These are phyloP conservation scores for Nyctereutes procyonoides DNA, from an alignment of 2,113 vertebrate genomes.

Conservation along the genomic window DNA sequence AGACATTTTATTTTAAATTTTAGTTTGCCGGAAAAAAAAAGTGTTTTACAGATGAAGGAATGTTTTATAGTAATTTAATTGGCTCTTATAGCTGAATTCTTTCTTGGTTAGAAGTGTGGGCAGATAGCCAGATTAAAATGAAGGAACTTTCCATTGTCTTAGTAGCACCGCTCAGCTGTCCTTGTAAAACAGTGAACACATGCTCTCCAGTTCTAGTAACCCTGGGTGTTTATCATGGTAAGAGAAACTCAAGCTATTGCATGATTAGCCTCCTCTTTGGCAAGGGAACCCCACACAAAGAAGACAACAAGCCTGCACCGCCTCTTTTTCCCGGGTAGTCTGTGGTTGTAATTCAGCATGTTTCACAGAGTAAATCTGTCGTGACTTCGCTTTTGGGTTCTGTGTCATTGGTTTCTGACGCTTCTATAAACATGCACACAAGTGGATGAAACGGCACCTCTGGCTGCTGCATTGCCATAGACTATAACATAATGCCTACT, in stretches of 20 bases:
- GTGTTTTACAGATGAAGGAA: conserved; percentile 88
- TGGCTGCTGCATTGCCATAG: conserved; percentile 87
- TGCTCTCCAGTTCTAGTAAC: conserved; percentile 87
- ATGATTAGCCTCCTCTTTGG: conserved; percentile 95
- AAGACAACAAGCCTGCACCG: conserved; percentile 86
- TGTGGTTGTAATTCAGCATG: conserved; percentile 94
- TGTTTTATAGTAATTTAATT: conserved; percentile 89
- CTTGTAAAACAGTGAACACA: conserved; percentile 86
- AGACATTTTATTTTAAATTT: conserved; percentile 94
- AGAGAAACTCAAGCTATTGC: conserved; percentile 89
- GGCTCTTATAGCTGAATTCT: conserved; percentile 82
- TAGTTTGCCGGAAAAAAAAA: conserved; percentile 85
- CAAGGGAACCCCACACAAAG: conserved; percentile 90
- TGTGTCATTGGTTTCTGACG: conserved; percentile 87
- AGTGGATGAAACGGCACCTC: conserved; percentile 85
- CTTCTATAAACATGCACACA: conserved; percentile 80
- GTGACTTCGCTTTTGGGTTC: conserved; percentile 91
- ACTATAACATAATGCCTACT: conserved; percentile 75
- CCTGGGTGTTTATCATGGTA: conserved; percentile 91
- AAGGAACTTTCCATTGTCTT: conserved; percentile 89
- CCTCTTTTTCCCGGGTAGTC: conserved; percentile 90
- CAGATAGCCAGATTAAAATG: conserved; percentile 90
- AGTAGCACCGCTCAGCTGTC: conserved; percentile 86
- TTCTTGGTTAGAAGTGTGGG: conserved; percentile 86
- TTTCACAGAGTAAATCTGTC: conserved; percentile 88